Evolutionary conservation across 2,113 vertebrate species (phyloP), one percentile per base, ranked within the genome.

Genomic region (Psittacara wagleri): DNA sequence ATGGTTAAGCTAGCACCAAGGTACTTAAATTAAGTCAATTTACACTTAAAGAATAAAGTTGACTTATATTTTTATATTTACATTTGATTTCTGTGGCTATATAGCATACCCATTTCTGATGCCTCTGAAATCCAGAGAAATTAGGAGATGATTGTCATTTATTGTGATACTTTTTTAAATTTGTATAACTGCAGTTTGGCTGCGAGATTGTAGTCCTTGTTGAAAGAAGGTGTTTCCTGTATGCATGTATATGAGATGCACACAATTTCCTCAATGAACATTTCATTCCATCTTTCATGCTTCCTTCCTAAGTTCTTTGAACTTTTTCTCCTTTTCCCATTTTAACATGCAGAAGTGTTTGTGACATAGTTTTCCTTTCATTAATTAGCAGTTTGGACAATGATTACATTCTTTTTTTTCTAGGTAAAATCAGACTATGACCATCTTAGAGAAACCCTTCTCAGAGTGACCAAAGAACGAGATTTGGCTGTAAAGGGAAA

Each of bases 341-440:
- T 63, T 28, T 28, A n/a, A 20, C 25, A 1, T 31, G 15, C 33
- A 92, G 37, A 20, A 52, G 9, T 7, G 2, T 23, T 57, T 20
- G 22, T 77, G 33, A 59, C 68, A 25, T 1, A 25, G 5, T 9
- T 73, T 69, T 89, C 22, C 31, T 41, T 67, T 31, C 16, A 7
- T 10, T 61, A 67, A 9, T 3, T 24, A 59, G 31, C 35, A 64
- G 6, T 27, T 22, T 48, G 54, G 70, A 25, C 55, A 82, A 4
- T 85, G 68, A 82, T 20, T 18, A 23, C 8, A 6, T 44, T 46
- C 43, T 7, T 1, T 55, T 39, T 43, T 75, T 69, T 41, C 20
- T 19, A 99, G 99, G 98, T 99, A 97, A 99, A 98, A 97, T 96
- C 97, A 95, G 98, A 99, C 94, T 98, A 99, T 99, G 99, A 98